phyloP scores from a whole-genome alignment of 2,113 vertebrate species.

The Castor canadensis region DNA sequence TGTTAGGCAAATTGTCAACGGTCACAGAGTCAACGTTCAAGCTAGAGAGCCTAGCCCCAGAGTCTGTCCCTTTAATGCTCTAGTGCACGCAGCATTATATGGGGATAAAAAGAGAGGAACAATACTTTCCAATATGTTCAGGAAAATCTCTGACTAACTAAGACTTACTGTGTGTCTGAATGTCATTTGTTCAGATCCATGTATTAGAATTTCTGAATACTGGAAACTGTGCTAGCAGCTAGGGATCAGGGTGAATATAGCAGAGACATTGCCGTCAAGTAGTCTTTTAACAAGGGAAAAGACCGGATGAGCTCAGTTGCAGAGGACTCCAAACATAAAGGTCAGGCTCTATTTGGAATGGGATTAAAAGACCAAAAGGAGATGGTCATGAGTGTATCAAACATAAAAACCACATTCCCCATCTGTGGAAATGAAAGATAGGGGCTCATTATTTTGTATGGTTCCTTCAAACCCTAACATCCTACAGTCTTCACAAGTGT shows the following conservation, averaged over 20 bases:
- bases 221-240: not conserved
- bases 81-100: accelerated
- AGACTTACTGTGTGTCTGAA: not conserved
- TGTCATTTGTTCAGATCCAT: not conserved
- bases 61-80: not conserved
- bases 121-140: not conserved
- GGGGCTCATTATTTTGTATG: not conserved
- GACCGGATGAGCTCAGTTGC: not conserved
- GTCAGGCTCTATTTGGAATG: not conserved
- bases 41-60: not conserved
- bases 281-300: not conserved
- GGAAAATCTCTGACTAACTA: not conserved
- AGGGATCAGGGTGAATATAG: not conserved
- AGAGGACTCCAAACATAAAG: not conserved
- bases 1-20: not conserved
- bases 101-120: too few species aligned
- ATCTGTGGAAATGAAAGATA: not conserved
- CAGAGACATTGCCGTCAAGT: not conserved
- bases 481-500: not conserved
- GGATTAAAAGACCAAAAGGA: not conserved
- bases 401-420: not conserved
- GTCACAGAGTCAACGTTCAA: not conserved
- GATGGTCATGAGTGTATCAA: not conserved
- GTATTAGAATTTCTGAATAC: not conserved
- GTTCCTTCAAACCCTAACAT: not conserved